Conservation (phyloP, 1,140 invertebrate genomes). For the Bombyx mandarina region DNA sequence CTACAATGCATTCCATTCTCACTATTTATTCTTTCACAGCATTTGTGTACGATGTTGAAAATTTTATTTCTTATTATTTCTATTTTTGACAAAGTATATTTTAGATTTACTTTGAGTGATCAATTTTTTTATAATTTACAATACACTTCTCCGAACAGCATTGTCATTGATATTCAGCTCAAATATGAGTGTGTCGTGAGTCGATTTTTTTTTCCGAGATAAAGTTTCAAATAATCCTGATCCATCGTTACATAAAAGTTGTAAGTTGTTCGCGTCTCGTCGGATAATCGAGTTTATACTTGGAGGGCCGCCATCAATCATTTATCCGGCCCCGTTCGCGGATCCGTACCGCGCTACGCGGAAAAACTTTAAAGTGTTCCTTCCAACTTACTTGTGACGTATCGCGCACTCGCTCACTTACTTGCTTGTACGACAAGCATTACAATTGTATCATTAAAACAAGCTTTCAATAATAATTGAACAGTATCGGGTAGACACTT, state of each 20-base stretch:
- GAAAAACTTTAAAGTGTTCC: slow-evolving; percentile 62
- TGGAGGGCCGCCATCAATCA: slow-evolving; percentile 66
- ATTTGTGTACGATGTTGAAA: no score
- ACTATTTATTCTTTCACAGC: no score
- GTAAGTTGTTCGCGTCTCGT: slow-evolving; percentile 66
- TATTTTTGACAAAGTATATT: no score
- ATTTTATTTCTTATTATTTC: no score
- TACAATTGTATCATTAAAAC: no score
- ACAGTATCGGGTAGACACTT: no score
- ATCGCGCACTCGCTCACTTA: slow-evolving; percentile 36
- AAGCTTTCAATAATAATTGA: no score
- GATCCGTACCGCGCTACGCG: slow-evolving; percentile 42
- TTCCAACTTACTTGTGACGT: slow-evolving; percentile 47
- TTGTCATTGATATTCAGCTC: slow-evolving; percentile 56
- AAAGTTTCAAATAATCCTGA: slow-evolving; percentile 64
- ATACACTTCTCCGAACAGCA: neutral
- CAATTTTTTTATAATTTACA: no score
- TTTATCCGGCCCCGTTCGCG: slow-evolving; percentile 53
- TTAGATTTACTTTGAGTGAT: no score
- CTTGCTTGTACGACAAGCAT: slow-evolving; percentile 7
- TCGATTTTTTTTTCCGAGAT: slow-evolving; percentile 42
- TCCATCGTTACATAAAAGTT: slow-evolving; percentile 70
- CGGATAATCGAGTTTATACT: slow-evolving; percentile 71
- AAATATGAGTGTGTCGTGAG: slow-evolving; percentile 61
- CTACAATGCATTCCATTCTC: no score